Base-by-base conservation (phyloP, 2,797 vertebrate genomes). In the Danio choprae region DNA sequence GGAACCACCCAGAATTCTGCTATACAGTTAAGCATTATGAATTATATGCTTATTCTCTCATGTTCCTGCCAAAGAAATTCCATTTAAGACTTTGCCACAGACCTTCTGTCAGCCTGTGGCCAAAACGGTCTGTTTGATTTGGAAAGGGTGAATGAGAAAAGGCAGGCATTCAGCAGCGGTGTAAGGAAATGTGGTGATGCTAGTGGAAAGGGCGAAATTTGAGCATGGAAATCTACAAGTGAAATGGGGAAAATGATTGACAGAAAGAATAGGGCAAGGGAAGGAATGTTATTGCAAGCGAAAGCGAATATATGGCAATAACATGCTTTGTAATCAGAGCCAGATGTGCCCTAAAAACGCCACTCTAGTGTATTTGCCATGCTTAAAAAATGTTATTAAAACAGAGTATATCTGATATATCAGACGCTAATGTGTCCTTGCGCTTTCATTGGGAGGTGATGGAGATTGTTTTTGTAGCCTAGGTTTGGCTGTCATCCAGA, bases 31-130 rank as follows among this genome's bases (percentile, higher is more conserved):
- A 75, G 72, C 70, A 72, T 79, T 74, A 64, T 84, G 71, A 88
- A 83, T 85, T 79, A 79, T 83, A 79, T 78, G 68, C 74, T 79
- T 90, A 89, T 86, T 87, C 88, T 85, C 89, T 91, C 90, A 92
- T 93, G 91, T 91, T 90, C 88, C 88, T 91, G 92, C 91, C 92
- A 89, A 89, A 90, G 83, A 90, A 91, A 82, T 86, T 89, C 91
- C 92, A 92, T 93, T 91, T 93, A 92, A 93, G 89, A 87, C 85
- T 62, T 38, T 84, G 90, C 87, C 90, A 86, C 86, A 88, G 84
- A 86, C 82, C 88, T 85, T 80, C 83, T 85, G 87, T 84, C 83
- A 79, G 84, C 53, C 69, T 74, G 84, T 86, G 87, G 88, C 90
- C 90, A 88, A 81, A 83, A 65, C 22, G 81, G 86, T 88, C 85